Base-by-base conservation (phyloP, 2,113 vertebrate species). In the Sitta europaea region DNA sequence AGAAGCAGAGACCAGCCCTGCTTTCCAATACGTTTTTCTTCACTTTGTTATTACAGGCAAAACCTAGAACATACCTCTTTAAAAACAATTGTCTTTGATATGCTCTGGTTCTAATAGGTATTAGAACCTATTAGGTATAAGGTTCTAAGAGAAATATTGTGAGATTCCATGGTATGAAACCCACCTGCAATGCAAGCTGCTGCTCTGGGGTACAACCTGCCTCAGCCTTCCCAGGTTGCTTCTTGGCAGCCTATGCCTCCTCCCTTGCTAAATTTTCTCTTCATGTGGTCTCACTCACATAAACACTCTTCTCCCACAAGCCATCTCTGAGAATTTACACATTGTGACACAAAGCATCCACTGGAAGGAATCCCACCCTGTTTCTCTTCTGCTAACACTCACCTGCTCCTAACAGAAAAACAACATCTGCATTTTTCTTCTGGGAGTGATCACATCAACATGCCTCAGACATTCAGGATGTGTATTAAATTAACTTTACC, bases 401-500 rank as follows among this genome's bases (percentile, higher is more conserved):
- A 57, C 33, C 50, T 36, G 40, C 68, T 77, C 42, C 71, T 12
- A 31, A n/a, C 0, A 10, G 15, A 45, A 91, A 80, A 93, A 77
- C 18, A 83, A 43, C 8, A 48, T 6, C 25, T 14, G 7, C 3
- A 0, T 31, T 86, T 78, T 61, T 35, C 24, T 73, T 84, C 58
- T 25, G 40, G 29, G 27, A 63, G 66, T n/a, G 54, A 47, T 5
- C 9, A 35, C 3, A 3, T 18, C 75, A 67, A 35, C 45, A 24
- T 0, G 0, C 33, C 55, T 28, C 33, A 70, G 42, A 48, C 35
- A 50, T 20, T n/a, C 17, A 62, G 38, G 28, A 58, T 17, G 3
- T 25, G 2, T 33, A n/a, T 42, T 36, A 35, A 14, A 48, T 16
- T 35, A 50, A 65, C 36, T 31, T 47, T n/a, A 18, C 38, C 35